These are phyloP conservation scores for Taeniopygia guttata DNA, from an alignment of 2,797 vertebrate genomes.

Conservation along the genomic window DNA sequence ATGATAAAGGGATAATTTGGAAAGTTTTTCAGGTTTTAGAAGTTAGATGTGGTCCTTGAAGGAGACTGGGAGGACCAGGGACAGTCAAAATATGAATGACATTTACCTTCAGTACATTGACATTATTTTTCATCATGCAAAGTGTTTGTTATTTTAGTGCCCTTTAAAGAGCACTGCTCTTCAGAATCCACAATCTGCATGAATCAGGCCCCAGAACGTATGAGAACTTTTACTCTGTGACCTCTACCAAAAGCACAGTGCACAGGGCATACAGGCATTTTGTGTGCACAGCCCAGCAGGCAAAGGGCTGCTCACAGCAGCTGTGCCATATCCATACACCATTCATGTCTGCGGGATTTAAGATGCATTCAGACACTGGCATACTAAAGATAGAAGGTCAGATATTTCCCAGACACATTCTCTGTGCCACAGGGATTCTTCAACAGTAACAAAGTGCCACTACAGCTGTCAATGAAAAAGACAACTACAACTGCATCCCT, in stretches of 20 bases:
- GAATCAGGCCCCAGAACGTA: neutral
- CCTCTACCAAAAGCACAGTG: neutral
- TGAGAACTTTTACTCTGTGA: neutral
- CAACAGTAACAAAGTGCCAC: neutral
- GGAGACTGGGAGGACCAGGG: neutral
- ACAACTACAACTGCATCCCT: neutral
- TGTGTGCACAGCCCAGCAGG: neutral
- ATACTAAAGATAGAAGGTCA: neutral
- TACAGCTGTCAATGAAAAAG: neutral
- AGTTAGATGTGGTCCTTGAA: neutral
- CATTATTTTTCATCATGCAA: neutral
- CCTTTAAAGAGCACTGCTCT: neutral
- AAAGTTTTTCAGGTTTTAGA: neutral
- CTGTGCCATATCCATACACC: neutral
- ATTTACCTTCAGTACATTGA: neutral
- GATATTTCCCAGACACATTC: neutral
- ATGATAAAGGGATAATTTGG: neutral
- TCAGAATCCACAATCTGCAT: neutral
- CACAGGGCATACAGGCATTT: neutral
- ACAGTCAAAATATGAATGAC: neutral
- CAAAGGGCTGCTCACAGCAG: neutral
- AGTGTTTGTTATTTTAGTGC: neutral
- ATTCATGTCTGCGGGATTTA: neutral
- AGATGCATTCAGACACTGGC: neutral
- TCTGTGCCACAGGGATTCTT: neutral